Base-by-base conservation (phyloP, 2,888 invertebrate species). In the Clepsis dumicolana region DNA sequence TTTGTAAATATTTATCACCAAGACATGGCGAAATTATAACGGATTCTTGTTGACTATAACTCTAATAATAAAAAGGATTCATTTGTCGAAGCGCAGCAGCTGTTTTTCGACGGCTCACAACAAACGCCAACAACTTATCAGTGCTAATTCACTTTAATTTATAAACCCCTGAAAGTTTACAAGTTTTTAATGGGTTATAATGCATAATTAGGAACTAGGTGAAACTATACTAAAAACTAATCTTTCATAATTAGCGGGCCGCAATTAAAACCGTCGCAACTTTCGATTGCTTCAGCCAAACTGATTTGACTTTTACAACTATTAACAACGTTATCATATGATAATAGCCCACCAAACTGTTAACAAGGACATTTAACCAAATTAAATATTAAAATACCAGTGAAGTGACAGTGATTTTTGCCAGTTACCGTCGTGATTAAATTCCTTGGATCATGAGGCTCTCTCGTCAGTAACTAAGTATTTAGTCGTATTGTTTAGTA, bases 381-480 rank as follows among this genome's bases (percentile, higher is more conserved):
- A 21, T 4, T 21, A 21, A 48, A 21, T 8, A 21, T 12, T 3
- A 18, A 21, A 48, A 1, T 1, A 41, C 3, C 12, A 48, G 48
- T 48, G 48, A 10, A 48, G 48, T 48, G 48, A 48, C 48, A 48
- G 48, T 41, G 41, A 56, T 32, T 35, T 35, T 21, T 3, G 32
- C 3, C 54, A 7, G 52, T 48, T 14, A n/a, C 4, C n/a, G 25
- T 29, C 44, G 24, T 48, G n/a, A 12, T 10, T 27, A 2, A 1
- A 7, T n/a, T 27, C 1, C 18, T 38, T 16, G 5, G 16, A 63
- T 7, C 38, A 67, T 67, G 67, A 48, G 67, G 57, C 56, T 67
- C 10, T 67, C 67, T 38, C 67, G 67, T 67, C 63, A 67, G 67
- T 67, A 62, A 44, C 44, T n/a, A 44, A 16, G 44, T 24, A 48